Conservation (phyloP, 2,888 invertebrate species). For the Lottia gigantea region DNA sequence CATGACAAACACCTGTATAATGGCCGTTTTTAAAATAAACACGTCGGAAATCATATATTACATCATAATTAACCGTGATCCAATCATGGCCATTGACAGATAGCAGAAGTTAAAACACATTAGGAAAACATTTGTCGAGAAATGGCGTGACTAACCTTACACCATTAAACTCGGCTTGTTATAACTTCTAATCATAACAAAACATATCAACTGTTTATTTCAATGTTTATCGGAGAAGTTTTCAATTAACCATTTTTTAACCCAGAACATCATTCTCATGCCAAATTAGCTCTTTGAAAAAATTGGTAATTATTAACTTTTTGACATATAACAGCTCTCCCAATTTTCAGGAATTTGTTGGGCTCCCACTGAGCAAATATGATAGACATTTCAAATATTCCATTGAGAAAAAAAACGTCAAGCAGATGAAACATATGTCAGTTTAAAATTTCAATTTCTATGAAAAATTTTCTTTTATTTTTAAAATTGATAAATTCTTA, state of each 20-base stretch:
- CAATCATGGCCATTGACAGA: slow-evolving; percentile 2
- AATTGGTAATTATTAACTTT: slow-evolving; percentile 7
- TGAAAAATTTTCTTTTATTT: too few relatives aligned
- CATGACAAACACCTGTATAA: too few relatives aligned
- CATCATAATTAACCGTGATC: slow-evolving; percentile 1
- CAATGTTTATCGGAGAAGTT: background rate
- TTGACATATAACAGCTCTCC: slow-evolving; percentile 5
- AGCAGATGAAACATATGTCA: too few relatives aligned
- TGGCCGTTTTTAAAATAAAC: too few relatives aligned
- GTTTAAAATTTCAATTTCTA: too few relatives aligned
- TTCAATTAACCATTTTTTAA: slow-evolving; percentile 8
- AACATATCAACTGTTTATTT: slow-evolving; percentile 1
- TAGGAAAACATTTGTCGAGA: slow-evolving; percentile 4
- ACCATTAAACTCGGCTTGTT: slow-evolving; percentile 7
- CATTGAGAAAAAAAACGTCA: too few relatives aligned
- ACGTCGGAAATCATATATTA: background rate
- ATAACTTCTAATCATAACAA: slow-evolving; percentile 10
- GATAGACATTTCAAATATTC: too few relatives aligned
- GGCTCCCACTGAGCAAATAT: too few relatives aligned
- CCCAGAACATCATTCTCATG: slow-evolving; percentile 5
- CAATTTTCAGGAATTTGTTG: background rate
- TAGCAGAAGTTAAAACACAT: slow-evolving; percentile 6
- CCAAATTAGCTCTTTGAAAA: slow-evolving; percentile 9
- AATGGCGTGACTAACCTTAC: background rate
- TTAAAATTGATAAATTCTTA: too few relatives aligned